These are phyloP conservation scores for Takifugu flavidus DNA, from an alignment of 2,113 vertebrate species.

Conservation along the genomic window DNA sequence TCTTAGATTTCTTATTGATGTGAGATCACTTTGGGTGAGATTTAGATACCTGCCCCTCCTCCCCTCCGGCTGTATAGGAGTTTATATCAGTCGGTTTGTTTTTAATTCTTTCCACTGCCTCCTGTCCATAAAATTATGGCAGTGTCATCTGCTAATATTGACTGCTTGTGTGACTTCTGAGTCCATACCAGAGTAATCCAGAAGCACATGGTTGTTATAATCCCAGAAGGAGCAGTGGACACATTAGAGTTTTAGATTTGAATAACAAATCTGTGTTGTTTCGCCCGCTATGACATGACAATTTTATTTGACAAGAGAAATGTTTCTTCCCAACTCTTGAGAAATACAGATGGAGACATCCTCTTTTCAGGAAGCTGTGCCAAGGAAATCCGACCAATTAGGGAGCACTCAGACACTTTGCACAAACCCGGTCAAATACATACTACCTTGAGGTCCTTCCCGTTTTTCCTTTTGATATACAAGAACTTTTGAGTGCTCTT, in stretches of 20 bases:
- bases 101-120: constrained; percentile 65
- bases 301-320: constrained; percentile 26
- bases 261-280: constrained; percentile 14
- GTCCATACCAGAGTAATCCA: constrained; percentile 9
- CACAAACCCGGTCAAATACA: constrained; percentile 27
- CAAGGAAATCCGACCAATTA: constrained; percentile 11
- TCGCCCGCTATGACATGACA: constrained; percentile 4
- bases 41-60: constrained; percentile 25
- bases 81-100: constrained; percentile 46
- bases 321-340: constrained; percentile 72
- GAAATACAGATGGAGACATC: constrained; percentile 83
- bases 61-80: constrained; percentile 69
- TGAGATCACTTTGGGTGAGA: constrained; percentile 19
- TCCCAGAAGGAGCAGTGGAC: constrained; percentile 63
- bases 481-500: constrained; percentile 14
- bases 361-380: constrained; percentile 41
- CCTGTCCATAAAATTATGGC: constrained; percentile 29
- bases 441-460: constrained; percentile 1
- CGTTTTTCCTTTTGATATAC: not conserved
- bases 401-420: constrained; percentile 15
- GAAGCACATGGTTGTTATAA: constrained; percentile 20
- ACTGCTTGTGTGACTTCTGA: constrained; percentile 24
- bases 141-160: constrained; percentile 30
- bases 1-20: constrained; percentile 12
- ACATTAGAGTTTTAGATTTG: constrained; percentile 16